Evolutionary conservation across 2,113 vertebrate genomes (phyloP).

Genomic region (Tragelaphus scriptus): DNA sequence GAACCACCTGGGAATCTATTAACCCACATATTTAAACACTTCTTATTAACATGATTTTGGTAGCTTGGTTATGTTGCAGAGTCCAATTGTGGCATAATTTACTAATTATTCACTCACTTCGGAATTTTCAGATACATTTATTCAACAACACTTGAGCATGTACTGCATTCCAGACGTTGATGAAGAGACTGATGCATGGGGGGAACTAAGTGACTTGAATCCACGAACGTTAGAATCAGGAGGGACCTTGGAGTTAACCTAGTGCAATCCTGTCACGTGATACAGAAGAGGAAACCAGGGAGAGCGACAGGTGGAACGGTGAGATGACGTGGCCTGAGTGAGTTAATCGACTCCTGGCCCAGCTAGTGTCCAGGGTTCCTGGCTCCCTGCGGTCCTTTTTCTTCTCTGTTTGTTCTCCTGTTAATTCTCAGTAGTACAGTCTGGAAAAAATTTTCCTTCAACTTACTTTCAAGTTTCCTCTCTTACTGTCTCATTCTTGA

Average conservation of each 20-base stretch:
- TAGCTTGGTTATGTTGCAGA: background rate
- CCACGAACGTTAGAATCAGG: background rate
- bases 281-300: background rate
- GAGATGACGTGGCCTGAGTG: background rate
- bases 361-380: background rate
- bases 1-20: background rate
- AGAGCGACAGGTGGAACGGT: background rate
- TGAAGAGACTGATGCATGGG: background rate
- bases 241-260: background rate
- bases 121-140: background rate
- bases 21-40: background rate
- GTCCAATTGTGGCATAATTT: background rate
- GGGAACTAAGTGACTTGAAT: background rate
- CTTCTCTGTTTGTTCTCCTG: background rate
- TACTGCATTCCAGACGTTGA: background rate
- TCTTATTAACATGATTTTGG: background rate
- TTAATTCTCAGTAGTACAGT: background rate
- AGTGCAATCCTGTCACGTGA: background rate
- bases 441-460: background rate
- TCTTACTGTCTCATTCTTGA: background rate
- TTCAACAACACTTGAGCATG: background rate
- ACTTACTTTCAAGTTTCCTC: background rate
- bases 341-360: background rate
- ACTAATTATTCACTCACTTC: background rate
- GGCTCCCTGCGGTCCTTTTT: background rate